Percentiles rank a stretch among this genome's conserved stretches.
Conservation (phyloP, 2,888 invertebrate genomes). For the Agriopis leucophaearia region DNA sequence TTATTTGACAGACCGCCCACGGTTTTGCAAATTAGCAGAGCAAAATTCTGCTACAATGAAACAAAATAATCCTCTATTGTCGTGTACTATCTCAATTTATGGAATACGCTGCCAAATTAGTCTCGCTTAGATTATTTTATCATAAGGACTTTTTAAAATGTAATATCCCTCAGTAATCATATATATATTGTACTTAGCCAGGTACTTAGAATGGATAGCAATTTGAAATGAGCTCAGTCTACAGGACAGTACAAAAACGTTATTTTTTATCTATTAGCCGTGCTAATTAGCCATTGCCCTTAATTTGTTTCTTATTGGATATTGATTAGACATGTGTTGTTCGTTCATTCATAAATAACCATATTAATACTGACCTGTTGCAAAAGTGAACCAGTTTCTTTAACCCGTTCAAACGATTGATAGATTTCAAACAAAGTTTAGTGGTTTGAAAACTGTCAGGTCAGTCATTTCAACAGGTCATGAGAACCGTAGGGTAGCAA, state of each 20-base stretch:
- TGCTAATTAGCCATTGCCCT: conserved; percentile 6
- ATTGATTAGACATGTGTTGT: not conserved
- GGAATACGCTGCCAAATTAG: not conserved
- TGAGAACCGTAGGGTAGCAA: too few relatives aligned
- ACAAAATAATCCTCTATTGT: not conserved
- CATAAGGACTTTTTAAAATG: not conserved
- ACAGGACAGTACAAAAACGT: not conserved
- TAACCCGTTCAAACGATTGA: too few relatives aligned
- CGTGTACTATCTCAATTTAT: not conserved
- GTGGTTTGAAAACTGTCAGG: too few relatives aligned
- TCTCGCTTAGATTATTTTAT: not conserved
- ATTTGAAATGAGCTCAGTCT: conserved; percentile 1
- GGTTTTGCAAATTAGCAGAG: conserved; percentile 33
- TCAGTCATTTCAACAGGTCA: too few relatives aligned
- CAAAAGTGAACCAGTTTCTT: too few relatives aligned
- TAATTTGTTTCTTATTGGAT: conserved; percentile 17
- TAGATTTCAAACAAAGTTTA: too few relatives aligned
- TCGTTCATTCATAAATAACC: too few relatives aligned
- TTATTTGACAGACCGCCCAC: conserved; percentile 55
- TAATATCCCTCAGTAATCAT: not conserved
- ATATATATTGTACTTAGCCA: not conserved
- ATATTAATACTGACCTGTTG: too few relatives aligned
- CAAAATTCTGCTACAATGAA: not conserved
- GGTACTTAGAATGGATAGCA: not conserved
- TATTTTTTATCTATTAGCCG: not conserved